Evolutionary conservation across 2,888 invertebrate species (phyloP).

Genomic region (Mesoligia furuncula): DNA sequence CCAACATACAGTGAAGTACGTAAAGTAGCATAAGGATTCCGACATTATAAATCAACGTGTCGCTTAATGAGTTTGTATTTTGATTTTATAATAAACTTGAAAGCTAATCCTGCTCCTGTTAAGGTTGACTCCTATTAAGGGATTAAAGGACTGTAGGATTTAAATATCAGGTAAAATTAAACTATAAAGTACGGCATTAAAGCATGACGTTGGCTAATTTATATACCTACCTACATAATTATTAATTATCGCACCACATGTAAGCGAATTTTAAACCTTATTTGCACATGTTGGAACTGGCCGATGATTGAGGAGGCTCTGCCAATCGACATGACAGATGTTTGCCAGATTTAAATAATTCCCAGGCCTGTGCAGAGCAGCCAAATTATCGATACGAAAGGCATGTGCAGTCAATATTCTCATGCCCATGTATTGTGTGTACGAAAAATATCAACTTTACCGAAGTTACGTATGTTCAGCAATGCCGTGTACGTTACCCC

Average conservation of each 20-base stretch:
- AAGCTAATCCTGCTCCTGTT: slow-evolving; percentile 20
- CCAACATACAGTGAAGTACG: neutral
- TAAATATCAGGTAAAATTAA: slow-evolving; percentile 31
- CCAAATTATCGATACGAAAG: neutral
- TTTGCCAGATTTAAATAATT: slow-evolving; percentile 28
- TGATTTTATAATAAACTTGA: slow-evolving; percentile 19
- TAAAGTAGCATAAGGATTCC: too few species aligned
- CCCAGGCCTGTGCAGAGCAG: slow-evolving; percentile 14
- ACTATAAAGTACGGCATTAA: slow-evolving; percentile 11
- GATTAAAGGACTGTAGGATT: slow-evolving; percentile 3
- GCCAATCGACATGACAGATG: slow-evolving; percentile 26
- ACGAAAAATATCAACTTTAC: neutral
- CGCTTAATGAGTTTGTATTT: neutral
- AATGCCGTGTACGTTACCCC: too few species aligned
- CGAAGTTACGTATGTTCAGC: neutral
- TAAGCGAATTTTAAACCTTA: slow-evolving; percentile 15
- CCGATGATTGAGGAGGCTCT: slow-evolving; percentile 33
- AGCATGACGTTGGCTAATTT: neutral
- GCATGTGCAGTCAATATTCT: neutral
- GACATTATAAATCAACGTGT: slow-evolving; percentile 12
- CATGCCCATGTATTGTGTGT: neutral
- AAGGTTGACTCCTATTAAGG: slow-evolving; percentile 3
- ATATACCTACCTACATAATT: neutral
- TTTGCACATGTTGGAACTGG: slow-evolving; percentile 21
- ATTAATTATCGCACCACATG: slow-evolving; percentile 4